Base-by-base conservation (phyloP, 2,888 invertebrate genomes). In the Clunio marinus region DNA sequence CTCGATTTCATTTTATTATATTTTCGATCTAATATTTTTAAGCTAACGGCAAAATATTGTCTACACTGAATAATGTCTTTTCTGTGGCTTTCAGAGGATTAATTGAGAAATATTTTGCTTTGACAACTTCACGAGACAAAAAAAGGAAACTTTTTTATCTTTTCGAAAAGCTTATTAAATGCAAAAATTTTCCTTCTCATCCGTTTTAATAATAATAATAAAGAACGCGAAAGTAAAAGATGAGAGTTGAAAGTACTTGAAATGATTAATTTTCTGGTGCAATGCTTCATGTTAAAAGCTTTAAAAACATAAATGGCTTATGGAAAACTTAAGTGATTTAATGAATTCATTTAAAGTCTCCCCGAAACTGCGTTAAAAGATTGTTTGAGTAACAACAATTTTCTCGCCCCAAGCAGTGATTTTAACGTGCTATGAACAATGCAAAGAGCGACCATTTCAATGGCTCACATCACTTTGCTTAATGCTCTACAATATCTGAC, bases 211-310 rank as follows among this genome's bases (percentile, higher is more conserved):
- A 51, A 51, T 20, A 17, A 51, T 7, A 51, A 51, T 8, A n/a
- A 51, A 22, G 20, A 17, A 4, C 2, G 17, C n/a, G 15, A 20
- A 20, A 51, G n/a, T n/a, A n/a, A n/a, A n/a, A n/a, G n/a, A 51
- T 20, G 51, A 41, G 41, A 41, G 15, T n/a, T 10, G n/a, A 10
- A 41, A 41, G 15, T 41, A 41, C 51, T 20, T 22, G 17, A 51
- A 51, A 51, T 51, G 51, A 51, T 51, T 51, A 51, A 51, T 51
- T 51, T 51, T 8, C 51, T 51, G 8, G 15, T 51, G 51, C 51
- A 51, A 51, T 51, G 15, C 15, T 41, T 41, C 41, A 41, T 10
- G 2, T 2, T 41, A 15, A 10, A 41, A 41, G 41, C 41, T 3
- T n/a, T n/a, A 15, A 32, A 10, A 41, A 15, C 41, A 41, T 41